Base-by-base conservation (phyloP, 2,113 vertebrate species). In the Puffinus mauretanicus region DNA sequence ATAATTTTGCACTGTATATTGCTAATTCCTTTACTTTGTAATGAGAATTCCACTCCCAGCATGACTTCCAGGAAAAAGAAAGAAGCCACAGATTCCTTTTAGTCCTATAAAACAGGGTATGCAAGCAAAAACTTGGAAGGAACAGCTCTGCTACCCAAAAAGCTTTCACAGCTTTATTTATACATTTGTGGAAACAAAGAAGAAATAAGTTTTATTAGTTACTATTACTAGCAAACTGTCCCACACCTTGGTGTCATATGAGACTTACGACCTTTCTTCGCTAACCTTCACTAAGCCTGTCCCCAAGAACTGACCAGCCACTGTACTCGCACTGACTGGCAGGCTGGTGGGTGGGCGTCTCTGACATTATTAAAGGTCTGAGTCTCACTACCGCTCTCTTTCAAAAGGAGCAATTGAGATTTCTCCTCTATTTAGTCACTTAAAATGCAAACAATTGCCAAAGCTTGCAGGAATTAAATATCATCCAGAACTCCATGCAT, bases 341-440 rank as follows among this genome's bases (percentile, higher is more conserved):
- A 40, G 21, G 24, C 13, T 27, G 38, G 16, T 0, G 15, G 44
- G 62, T 54, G 11, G 9, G 4, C 8, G 5, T 10, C 73, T 34
- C 80, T 0, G 0, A n/a, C 22, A 16, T 36, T 25, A 25, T 16
- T 36, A 61, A 60, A 16, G 34, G 22, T 61, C n/a, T 10, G 10
- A 60, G 15, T 36, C 69, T 46, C 75, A 67, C 38, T 60, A 75
- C 32, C 76, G 71, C 57, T 46, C 40, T 29, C 60, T 75, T 93
- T 61, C 55, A 54, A 67, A 86, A 40, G 1, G 7, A 13, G 4
- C 12, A 81, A 36, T 4, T 30, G 18, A 70, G 24, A 84, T 54
- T 70, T 75, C 67, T 62, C 58, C 60, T 65, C n/a, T 42, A 25
- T 82, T 82, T 6, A 44, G 77, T 61, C 27, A 83, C 34, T 57